Conservation (phyloP, 2,888 invertebrate genomes). For the Agonum fuliginosum region DNA sequence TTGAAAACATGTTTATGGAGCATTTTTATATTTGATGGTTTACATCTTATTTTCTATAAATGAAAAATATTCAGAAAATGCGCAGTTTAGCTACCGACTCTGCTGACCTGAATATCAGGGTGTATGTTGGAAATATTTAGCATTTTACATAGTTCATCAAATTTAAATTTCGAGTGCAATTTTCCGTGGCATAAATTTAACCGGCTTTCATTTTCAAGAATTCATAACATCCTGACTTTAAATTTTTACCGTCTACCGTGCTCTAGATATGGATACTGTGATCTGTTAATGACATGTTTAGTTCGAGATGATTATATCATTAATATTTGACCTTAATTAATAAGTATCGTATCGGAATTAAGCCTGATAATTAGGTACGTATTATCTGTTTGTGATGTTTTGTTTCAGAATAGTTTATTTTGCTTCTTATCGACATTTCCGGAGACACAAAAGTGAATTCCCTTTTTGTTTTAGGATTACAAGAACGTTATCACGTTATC, state of each 20-base stretch:
- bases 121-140: constrained; percentile 23
- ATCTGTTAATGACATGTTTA: constrained; percentile 24
- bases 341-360: not conserved
- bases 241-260: constrained; percentile 27
- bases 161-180: constrained; percentile 11
- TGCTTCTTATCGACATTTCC: constrained; percentile 11
- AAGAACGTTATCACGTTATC: not conserved
- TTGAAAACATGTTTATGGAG: not conserved
- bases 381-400: not conserved
- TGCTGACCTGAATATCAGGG: constrained; percentile 5
- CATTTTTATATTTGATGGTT: not conserved
- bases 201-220: constrained; percentile 32
- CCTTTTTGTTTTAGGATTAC: not conserved
- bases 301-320: not conserved
- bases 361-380: not conserved
- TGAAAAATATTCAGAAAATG: constrained; percentile 28
- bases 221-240: constrained; percentile 19
- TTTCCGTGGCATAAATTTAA: constrained; percentile 1
- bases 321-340: constrained; percentile 28
- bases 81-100: not conserved
- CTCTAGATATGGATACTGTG: constrained; percentile 3
- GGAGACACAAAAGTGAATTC: not conserved
- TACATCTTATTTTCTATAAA: constrained; percentile 2
- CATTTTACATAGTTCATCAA: constrained; percentile 39
- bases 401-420: not conserved